phyloP scores from a whole-genome alignment of 2,113 vertebrate species.

The Thamnophis sirtalis region DNA sequence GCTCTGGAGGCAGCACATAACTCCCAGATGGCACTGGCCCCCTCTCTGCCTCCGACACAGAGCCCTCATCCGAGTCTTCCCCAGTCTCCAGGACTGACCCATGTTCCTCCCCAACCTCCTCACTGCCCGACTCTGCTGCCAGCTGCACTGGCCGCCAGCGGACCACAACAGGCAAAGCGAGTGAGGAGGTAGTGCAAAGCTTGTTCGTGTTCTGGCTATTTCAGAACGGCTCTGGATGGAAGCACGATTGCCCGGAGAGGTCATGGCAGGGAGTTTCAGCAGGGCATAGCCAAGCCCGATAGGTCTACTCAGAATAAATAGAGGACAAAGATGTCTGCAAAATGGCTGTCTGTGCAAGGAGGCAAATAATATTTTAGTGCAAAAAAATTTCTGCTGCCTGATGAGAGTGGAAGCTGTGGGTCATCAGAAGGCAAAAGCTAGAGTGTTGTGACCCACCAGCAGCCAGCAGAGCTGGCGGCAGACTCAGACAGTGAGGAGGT shows the following conservation, averaged over 20 bases:
- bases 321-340: too few species aligned
- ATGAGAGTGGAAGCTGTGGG: neutral
- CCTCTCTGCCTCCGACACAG: too few species aligned
- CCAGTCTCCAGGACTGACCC: too few species aligned
- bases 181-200: neutral
- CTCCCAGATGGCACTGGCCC: too few species aligned
- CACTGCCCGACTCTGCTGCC: too few species aligned
- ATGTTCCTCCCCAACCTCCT: too few species aligned
- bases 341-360: accelerated
- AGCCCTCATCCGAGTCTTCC: too few species aligned
- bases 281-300: neutral
- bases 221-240: neutral
- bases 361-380: neutral
- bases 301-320: neutral
- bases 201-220: neutral
- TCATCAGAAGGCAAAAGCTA: accelerated
- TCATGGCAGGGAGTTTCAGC: neutral
- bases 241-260: accelerated
- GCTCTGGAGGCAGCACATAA: too few species aligned
- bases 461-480: too few species aligned
- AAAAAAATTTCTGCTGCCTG: neutral
- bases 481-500: too few species aligned
- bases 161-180: neutral
- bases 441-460: neutral
- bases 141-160: too few species aligned